phyloP scores from a whole-genome alignment of 2,113 vertebrate species.

The Hyla sarda region DNA sequence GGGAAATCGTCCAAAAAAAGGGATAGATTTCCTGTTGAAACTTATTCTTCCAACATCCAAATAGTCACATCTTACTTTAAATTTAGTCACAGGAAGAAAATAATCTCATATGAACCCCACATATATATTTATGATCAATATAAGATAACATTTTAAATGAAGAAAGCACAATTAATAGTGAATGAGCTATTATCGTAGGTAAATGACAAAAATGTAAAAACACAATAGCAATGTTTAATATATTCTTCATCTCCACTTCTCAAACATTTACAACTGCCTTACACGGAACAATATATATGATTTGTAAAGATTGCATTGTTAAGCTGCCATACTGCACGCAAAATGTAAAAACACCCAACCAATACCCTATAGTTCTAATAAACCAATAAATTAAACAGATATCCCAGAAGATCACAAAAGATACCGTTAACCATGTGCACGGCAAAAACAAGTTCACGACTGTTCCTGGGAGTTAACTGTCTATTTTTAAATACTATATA shows the following conservation, averaged over 20 bases:
- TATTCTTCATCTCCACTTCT: not conserved
- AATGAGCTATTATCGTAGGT: not conserved
- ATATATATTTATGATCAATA: slow-evolving; percentile 4
- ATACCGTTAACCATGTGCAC: slow-evolving; percentile 40
- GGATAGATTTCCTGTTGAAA: not conserved
- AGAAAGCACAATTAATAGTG: not conserved
- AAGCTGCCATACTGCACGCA: slow-evolving; percentile 43
- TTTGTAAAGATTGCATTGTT: slow-evolving; percentile 47
- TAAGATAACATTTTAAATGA: not conserved
- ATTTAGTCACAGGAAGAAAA: not conserved
- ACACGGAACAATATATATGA: slow-evolving; percentile 30
- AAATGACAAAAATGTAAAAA: slow-evolving; percentile 14
- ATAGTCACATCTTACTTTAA: not conserved
- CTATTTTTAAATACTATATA: slow-evolving; percentile 29
- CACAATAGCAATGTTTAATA: slow-evolving; percentile 6
- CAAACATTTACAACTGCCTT: slow-evolving; percentile 42
- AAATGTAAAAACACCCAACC: slow-evolving; percentile 44
- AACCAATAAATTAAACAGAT: slow-evolving; percentile 45
- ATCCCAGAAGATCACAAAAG: slow-evolving; percentile 43
- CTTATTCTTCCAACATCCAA: not conserved
- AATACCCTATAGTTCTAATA: slow-evolving; percentile 40
- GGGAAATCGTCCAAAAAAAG: no score
- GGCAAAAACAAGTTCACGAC: slow-evolving; percentile 51
- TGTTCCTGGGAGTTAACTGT: not conserved
- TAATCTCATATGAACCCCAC: not conserved